A percentile compares a stretch with the other conserved stretches of the same genome.
Evolutionary conservation across 1,140 invertebrate species (phyloP).

Genomic region (Octopus sinensis): DNA sequence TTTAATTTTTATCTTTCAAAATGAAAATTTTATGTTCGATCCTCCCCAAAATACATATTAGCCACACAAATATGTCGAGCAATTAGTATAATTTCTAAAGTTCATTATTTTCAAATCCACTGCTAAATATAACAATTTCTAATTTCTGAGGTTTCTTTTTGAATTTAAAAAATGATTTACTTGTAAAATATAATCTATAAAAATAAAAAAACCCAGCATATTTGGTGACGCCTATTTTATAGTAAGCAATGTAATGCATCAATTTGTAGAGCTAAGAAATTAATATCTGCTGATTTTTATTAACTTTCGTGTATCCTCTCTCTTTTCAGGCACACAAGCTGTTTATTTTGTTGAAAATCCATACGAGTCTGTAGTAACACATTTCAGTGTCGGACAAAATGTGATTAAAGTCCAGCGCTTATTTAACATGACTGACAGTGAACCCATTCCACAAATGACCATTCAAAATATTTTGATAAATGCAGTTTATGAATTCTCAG

Average conservation of each 20-base stretch:
- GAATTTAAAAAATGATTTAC: neutral
- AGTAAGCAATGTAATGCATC: neutral
- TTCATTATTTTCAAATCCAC: too few species aligned
- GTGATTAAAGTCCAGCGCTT: neutral
- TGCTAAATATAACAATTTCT: too few species aligned
- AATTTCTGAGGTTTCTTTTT: neutral
- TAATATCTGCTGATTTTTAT: neutral
- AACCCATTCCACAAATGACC: neutral
- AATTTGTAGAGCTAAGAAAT: neutral
- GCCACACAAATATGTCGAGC: too few species aligned
- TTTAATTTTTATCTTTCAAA: too few species aligned
- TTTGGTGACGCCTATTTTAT: neutral
- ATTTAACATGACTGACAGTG: neutral
- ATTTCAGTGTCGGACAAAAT: neutral
- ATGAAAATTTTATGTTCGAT: too few species aligned
- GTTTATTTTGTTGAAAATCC: slow-evolving; percentile 1
- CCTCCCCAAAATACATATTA: too few species aligned
- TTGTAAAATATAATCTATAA: neutral
- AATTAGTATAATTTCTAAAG: too few species aligned
- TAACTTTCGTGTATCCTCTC: neutral
- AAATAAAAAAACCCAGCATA: neutral
- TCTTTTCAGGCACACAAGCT: neutral
- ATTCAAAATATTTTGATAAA: too few species aligned
- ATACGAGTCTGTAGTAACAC: neutral
- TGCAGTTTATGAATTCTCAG: neutral